Base-by-base conservation (phyloP, 2,113 vertebrate genomes). In the Anhinga rufa region DNA sequence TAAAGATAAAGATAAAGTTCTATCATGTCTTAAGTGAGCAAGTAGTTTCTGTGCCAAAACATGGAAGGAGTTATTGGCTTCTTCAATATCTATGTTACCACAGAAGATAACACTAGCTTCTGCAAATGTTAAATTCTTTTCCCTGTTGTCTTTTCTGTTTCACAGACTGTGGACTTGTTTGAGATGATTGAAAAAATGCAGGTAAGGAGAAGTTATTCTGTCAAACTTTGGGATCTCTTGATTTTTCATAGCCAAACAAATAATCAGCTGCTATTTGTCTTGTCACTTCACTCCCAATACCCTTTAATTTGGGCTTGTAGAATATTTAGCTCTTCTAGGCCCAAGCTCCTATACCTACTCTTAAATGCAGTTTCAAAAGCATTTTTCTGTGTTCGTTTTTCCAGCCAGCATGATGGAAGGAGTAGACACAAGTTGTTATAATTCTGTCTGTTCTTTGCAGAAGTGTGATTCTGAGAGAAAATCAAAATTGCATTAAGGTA, bases 121-220 rank as follows among this genome's bases (percentile, higher is more conserved):
- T 91, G 16, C 38, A 76, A 61, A 83, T 46, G 18, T 83, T 64
- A 38, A 68, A 69, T 52, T 68, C 9, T 72, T 92, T 84, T 70
- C 29, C 22, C 20, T 81, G 17, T 75, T 96, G 28, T 93, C 46
- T 90, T 64, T 92, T 76, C 46, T 34, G 78, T 81, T 95, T 96
- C 21, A 48, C 98, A 99, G 99, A 98, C 98, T 87, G 98, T 97
- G 7, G 99, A 99, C 96, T 98, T 99, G 95, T 99, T 99, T 98
- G 99, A 99, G 97, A 99, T 99, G 96, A 99, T 99, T 97, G 98
- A 98, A 95, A 98, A 98, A 97, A 98, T 98, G 97, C 98, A 98
- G 98, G 98, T 98, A 98, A 98, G 95, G 51, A 94, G 72, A 62
- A 78, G 13, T 82, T 84, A 65, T 34, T 88, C 62, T 83, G 42